A percentile compares a stretch with the other conserved stretches of the same genome.
Conservation (phyloP, 2,113 vertebrate species). For the Trachemys scripta region DNA sequence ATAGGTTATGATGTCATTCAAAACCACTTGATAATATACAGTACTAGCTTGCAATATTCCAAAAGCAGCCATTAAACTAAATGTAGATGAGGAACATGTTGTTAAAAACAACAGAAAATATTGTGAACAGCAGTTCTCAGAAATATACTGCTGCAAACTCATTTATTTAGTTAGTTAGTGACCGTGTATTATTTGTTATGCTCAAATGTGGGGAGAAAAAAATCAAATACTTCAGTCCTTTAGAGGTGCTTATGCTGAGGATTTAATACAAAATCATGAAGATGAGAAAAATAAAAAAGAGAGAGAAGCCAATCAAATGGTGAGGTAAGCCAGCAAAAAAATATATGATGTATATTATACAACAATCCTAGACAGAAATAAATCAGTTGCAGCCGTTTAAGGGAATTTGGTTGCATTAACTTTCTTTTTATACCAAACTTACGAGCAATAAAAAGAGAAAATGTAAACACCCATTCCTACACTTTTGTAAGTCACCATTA, state of each 20-base stretch:
- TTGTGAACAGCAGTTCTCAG: slow-evolving; percentile 61
- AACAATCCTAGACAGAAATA: slow-evolving; percentile 62
- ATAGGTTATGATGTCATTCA: slow-evolving; percentile 74
- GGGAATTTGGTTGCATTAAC: slow-evolving; percentile 58
- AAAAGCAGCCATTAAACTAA: slow-evolving; percentile 78
- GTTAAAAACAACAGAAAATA: slow-evolving; percentile 72
- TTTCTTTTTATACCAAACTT: slow-evolving; percentile 65
- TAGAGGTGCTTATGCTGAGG: not conserved
- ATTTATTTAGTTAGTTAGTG: slow-evolving; percentile 62
- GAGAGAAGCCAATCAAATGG: slow-evolving; percentile 49
- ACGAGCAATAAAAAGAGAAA: slow-evolving; percentile 65
- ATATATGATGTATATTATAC: slow-evolving; percentile 33
- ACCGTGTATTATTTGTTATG: slow-evolving; percentile 2
- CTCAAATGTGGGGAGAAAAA: not conserved
- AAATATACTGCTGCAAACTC: slow-evolving; percentile 55
- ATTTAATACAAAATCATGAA: slow-evolving; percentile 21
- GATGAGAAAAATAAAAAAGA: slow-evolving; percentile 5
- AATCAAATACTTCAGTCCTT: not conserved
- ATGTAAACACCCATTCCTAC: slow-evolving; percentile 60
- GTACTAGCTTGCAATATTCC: slow-evolving; percentile 65
- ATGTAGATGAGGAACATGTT: slow-evolving; percentile 71
- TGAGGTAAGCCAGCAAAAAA: slow-evolving; percentile 44
- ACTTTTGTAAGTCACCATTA: slow-evolving; percentile 63
- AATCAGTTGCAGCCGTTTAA: slow-evolving; percentile 62
- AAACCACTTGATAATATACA: slow-evolving; percentile 72